phyloP scores from a whole-genome alignment of 1,140 invertebrate species.

The Drosophila pseudoananassae region DNA sequence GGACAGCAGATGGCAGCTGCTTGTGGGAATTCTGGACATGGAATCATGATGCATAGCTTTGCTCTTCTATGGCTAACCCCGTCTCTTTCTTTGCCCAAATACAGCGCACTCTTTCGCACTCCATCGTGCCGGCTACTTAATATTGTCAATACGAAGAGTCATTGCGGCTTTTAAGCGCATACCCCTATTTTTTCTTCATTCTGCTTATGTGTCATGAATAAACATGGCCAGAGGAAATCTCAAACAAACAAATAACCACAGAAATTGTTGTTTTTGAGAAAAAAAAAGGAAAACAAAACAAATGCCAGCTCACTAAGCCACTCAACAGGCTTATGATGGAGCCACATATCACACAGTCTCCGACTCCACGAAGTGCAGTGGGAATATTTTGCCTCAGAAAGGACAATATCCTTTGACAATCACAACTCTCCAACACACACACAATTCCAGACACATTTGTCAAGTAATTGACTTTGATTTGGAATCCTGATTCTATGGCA shows the following conservation, averaged over 20 bases:
- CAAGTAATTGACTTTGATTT: conserved; percentile 49
- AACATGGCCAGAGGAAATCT: conserved; percentile 43
- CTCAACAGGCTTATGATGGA: conserved; percentile 42
- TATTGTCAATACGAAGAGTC: conserved; percentile 58
- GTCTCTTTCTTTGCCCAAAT: background rate
- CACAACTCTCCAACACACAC: background rate
- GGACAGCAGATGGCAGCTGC: conserved; percentile 45
- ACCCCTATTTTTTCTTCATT: conserved; percentile 9
- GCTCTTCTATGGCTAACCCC: conserved; percentile 3
- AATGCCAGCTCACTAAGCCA: conserved; percentile 55
- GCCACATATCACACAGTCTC: conserved; percentile 1
- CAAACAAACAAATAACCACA: conserved; percentile 35
- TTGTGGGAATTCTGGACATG: conserved; percentile 52
- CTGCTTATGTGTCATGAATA: conserved; percentile 47
- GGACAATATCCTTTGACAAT: conserved; percentile 10
- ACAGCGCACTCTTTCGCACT: conserved; percentile 16
- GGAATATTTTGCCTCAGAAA: conserved; percentile 20
- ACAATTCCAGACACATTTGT: conserved; percentile 40
- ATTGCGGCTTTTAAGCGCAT: conserved; percentile 54
- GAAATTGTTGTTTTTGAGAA: conserved; percentile 10
- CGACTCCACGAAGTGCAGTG: conserved; percentile 37
- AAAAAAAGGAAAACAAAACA: conserved; percentile 39
- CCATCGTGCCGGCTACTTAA: conserved; percentile 3
- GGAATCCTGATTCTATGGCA: conserved; percentile 14
- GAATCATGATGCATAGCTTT: conserved; percentile 39